phyloP scores from a whole-genome alignment of 2,888 invertebrate genomes.

The Hemicrepidius hirtus region DNA sequence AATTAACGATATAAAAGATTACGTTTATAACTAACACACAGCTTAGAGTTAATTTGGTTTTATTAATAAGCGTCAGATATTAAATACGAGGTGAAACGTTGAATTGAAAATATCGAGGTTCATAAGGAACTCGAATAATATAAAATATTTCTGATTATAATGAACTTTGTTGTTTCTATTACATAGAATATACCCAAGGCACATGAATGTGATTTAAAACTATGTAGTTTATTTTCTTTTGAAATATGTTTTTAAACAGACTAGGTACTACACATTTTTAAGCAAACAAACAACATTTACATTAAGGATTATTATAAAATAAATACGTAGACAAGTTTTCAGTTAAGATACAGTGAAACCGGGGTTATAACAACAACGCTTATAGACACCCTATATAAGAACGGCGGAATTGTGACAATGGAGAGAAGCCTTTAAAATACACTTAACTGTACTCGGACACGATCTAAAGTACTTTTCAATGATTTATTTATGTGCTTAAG shows the following conservation, averaged over 20 bases:
- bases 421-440: too few relatives aligned
- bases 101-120: slow-evolving; percentile 27
- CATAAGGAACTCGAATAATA: slow-evolving; percentile 13
- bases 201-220: slow-evolving; percentile 41
- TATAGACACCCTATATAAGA: too few relatives aligned
- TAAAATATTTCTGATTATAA: slow-evolving; percentile 32
- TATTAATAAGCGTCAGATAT: slow-evolving; percentile 25
- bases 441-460: too few relatives aligned
- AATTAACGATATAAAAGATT: slow-evolving; percentile 7
- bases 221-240: slow-evolving; percentile 23
- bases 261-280: too few relatives aligned
- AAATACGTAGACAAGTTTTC: too few relatives aligned
- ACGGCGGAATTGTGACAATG: too few relatives aligned
- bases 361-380: too few relatives aligned
- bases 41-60: slow-evolving; percentile 25
- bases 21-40: slow-evolving; percentile 7
- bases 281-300: too few relatives aligned
- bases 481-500: too few relatives aligned
- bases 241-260: background rate
- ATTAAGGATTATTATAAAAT: too few relatives aligned
- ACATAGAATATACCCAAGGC: slow-evolving; percentile 40
- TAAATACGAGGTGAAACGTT: slow-evolving; percentile 17
- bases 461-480: too few relatives aligned
- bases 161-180: slow-evolving; percentile 27
- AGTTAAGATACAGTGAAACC: too few relatives aligned